phyloP scores from a whole-genome alignment of 2,113 vertebrate species.

The Onychostruthus taczanowskii region DNA sequence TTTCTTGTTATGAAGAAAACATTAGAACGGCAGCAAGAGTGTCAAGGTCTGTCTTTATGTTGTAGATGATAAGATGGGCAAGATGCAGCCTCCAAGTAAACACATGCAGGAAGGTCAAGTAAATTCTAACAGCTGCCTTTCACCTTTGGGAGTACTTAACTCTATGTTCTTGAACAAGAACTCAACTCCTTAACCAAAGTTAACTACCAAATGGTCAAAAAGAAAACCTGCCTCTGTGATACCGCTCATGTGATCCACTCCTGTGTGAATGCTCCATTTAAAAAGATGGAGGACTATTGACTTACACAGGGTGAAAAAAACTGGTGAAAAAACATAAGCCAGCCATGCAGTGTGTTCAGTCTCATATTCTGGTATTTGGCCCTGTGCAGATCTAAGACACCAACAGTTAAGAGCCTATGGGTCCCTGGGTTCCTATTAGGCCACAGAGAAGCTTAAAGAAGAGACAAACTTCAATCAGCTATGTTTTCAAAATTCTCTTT shows the following conservation, averaged over 20 bases:
- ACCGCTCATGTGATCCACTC: not conserved
- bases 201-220: not conserved
- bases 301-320: not conserved
- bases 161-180: not conserved
- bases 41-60: not conserved
- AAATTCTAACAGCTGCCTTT: not conserved
- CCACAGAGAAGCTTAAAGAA: not conserved
- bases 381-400: not conserved
- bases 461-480: not conserved
- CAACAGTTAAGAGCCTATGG: not conserved
- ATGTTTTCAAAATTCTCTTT: not conserved
- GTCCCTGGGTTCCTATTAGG: fast-evolving
- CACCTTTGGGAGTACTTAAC: not conserved
- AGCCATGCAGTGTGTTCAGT: not conserved
- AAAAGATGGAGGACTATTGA: not conserved
- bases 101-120: not conserved
- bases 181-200: not conserved
- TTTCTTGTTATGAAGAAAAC: not conserved
- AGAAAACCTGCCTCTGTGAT: not conserved
- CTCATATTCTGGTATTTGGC: not conserved
- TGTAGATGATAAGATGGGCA: not conserved
- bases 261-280: not conserved
- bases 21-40: not conserved
- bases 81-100: not conserved
- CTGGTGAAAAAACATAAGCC: not conserved